Evolutionary conservation across 2,888 invertebrate genomes (phyloP), one percentile per base, ranked within the genome.

Genomic region (Tenthredo scrophulariae): DNA sequence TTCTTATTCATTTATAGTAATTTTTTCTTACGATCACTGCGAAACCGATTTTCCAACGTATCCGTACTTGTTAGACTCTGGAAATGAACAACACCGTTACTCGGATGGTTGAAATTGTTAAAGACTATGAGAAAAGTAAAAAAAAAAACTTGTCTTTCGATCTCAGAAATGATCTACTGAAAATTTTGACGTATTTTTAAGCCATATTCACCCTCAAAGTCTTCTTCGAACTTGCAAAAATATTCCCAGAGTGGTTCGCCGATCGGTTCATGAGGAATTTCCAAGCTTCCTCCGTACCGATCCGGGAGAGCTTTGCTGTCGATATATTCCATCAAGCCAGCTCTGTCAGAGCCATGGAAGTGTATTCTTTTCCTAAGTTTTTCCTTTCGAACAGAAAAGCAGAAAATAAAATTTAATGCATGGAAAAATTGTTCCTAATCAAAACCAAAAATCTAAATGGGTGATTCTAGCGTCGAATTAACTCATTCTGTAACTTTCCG

Each of bases 361-460:
- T 95, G 94, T 85, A 97, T 95, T 91, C 98, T 95, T 86, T 96
- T 96, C 80, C 96, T 95, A 29, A 98, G 93, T 94, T 98, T 98
- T 91, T 97, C 97, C 87, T 96, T 95, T 7, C 86, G 85, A 77
- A 37, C 85, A 50, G 54, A 74, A 26, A 18, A 37, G 1, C 10
- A 15, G 13, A 15, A 33, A 33, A 58, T 22, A 2, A 33, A 29
- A 54, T 46, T 26, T 5, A 37, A 37, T 18, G 4, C 10, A 15
- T 5, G 67, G n/a, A 72, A n/a, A 26, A 65, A 22, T 29, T 10
- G 5, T 29, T 29, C 65, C 4, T 29, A 40, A 18, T 26, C 2
- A 22, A 67, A 13, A 67, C 1, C 1, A 15, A 67, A 67, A 67
- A 15, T 29, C 3, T 10, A 10, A 1, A 54, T 15, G 1, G n/a